Base-by-base conservation (phyloP, 2,797 vertebrate genomes). In the Notolabrus celidotus region DNA sequence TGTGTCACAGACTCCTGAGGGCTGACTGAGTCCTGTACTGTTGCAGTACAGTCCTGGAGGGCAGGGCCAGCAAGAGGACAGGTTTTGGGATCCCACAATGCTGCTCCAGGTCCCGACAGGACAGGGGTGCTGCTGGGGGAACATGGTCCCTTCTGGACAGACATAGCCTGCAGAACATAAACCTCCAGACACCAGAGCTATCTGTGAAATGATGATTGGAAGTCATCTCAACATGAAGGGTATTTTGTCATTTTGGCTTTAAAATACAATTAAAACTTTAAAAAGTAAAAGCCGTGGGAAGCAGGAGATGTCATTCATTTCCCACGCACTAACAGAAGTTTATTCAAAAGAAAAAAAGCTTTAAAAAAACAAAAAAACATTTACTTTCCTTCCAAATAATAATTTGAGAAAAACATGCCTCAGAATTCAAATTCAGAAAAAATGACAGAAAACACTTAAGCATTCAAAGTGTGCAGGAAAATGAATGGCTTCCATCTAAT, bases 21-120 rank as follows among this genome's bases (percentile, higher is more conserved):
- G 96, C 71, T 91, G 92, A 36, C 56, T 90, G 2, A 95, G 94
- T 57, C 94, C 96, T 17, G 92, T 88, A 6, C 49, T 20, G 19
- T 93, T 95, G 82, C 97, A 98, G 92, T 95, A 95, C 8, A 92
- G 90, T 10, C 96, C 95, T 16, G 95, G 92, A 10, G 94, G 93
- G 56, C 97, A 98, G 19, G 84, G 89, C 76, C 90, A 88, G 69
- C 96, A 98, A 79, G 93, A 94, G 0, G 91, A 92, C 36, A 82
- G 42, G 31, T 94, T 94, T 1, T 56, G 90, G 17, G 94, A 94
- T 64, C 96, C 96, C 10, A 90, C 83, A 25, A 84, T 83, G 34
- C 87, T 86, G 0, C 95, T 96, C 95, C 95, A 97, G 50, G 95
- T 96, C 33, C 97, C 97, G 23, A 71, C 50, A 8, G 96, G 95